Percentiles rank a stretch among this genome's conserved stretches.
phyloP scores from a whole-genome alignment of 1,140 invertebrate species.

The Drosophila littoralis region DNA sequence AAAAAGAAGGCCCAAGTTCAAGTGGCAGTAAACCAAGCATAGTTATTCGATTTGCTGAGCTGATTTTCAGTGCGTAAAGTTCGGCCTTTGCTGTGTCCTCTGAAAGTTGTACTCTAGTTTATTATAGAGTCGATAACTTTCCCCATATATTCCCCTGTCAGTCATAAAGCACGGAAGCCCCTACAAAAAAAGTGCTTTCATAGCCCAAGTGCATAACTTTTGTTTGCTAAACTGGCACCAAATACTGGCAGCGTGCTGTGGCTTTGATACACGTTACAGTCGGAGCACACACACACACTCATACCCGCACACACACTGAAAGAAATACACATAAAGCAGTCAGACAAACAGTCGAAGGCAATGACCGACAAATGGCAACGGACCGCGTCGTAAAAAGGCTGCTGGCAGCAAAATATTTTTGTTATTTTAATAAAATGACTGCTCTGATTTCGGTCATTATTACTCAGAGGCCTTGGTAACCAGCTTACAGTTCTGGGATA shows the following conservation, averaged over 20 bases:
- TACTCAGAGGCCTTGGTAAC: conserved; percentile 25
- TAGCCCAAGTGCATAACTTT: conserved; percentile 44
- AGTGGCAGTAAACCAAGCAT: background rate
- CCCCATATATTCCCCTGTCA: conserved; percentile 41
- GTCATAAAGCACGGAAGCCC: conserved; percentile 44
- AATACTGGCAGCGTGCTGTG: conserved; percentile 12
- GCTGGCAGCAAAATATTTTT: conserved; percentile 73
- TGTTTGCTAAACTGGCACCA: conserved; percentile 18
- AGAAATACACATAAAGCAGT: conserved; percentile 14
- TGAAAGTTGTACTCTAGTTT: conserved; percentile 16
- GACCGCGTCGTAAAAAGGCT: conserved; percentile 58
- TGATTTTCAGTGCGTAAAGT: background rate
- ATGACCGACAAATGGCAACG: conserved; percentile 64
- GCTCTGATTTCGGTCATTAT: conserved; percentile 74
- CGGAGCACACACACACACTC: background rate
- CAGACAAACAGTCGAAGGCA: conserved; percentile 50
- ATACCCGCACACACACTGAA: conserved; percentile 14
- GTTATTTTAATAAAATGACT: conserved; percentile 75
- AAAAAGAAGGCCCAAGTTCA: background rate
- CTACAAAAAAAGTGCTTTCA: background rate
- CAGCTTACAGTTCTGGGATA: background rate
- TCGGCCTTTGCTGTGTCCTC: background rate
- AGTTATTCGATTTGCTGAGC: background rate
- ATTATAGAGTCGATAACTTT: conserved; percentile 27
- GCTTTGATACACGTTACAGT: conserved; percentile 5